Conservation (phyloP, 2,797 vertebrate species). For the Myotis myotis region DNA sequence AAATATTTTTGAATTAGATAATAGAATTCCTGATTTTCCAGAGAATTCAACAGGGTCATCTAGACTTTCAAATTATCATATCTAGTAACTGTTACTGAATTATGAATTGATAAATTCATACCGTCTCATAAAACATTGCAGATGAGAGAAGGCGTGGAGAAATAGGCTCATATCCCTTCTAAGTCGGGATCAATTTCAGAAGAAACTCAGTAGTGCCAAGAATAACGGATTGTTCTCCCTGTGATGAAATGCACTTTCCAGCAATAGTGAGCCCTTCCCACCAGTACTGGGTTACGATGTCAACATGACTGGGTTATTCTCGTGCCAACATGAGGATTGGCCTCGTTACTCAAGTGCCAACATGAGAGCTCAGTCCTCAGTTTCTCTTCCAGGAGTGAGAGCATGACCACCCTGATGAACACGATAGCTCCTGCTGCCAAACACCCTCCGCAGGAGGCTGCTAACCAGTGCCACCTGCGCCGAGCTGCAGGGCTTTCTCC, state of each 20-base stretch:
- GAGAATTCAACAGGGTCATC: background rate
- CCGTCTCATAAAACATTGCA: background rate
- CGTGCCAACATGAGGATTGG: slow-evolving; percentile 17
- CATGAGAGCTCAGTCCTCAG: slow-evolving; percentile 21
- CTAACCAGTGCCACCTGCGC: background rate
- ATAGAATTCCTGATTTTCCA: slow-evolving; percentile 38
- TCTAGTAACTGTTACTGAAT: background rate
- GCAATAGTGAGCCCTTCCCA: slow-evolving; percentile 61
- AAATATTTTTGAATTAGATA: slow-evolving; percentile 21
- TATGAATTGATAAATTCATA: background rate
- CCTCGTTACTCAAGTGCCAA: slow-evolving; percentile 38
- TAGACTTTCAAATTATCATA: background rate
- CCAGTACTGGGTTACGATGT: slow-evolving; percentile 1
- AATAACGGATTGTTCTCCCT: slow-evolving; percentile 50
- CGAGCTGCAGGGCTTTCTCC: slow-evolving; percentile 49
- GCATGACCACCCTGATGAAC: slow-evolving; percentile 46
- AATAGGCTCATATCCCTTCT: background rate
- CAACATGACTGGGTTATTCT: slow-evolving; percentile 3
- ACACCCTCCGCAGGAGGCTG: background rate
- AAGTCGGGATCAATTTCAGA: slow-evolving; percentile 49
- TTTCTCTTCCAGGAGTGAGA: slow-evolving; percentile 38
- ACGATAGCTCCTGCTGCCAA: slow-evolving; percentile 48
- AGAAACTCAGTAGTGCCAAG: slow-evolving; percentile 50
- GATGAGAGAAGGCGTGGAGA: background rate
- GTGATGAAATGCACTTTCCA: slow-evolving; percentile 62